Base-by-base conservation (phyloP, 1,140 invertebrate species). In the Aphaenogaster floridana region DNA sequence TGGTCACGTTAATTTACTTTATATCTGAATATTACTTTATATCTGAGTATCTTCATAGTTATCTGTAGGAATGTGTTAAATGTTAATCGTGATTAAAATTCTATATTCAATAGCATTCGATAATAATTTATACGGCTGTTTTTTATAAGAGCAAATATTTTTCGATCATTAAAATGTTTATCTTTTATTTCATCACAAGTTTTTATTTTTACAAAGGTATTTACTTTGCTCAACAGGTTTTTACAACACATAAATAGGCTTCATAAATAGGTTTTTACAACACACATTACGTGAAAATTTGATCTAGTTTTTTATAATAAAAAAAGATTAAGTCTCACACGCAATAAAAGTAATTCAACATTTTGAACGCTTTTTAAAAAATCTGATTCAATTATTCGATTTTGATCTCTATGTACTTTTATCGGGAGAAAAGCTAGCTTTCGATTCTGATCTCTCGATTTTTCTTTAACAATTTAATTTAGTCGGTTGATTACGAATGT, bases 401-500 rank as follows among this genome's bases (percentile, higher is more conserved):
- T 81, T 54, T 28, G 48, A 57, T 57, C 39, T 69, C n/a, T 42
- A 15, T n/a, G 9, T 13, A 48, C 45, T 81, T 45, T 42, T 28
- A 42, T 54, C 13, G 9, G 0, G 1, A 15, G 28, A 3, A 48
- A 61, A 36, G 13, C 11, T 17, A 17, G 42, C 63, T 66, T 17
- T 17, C 78, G 13, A 42, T 28, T 74, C 8, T 36, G 28, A 61
- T 21, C 13, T 36, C 8, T 45, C 61, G 63, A 52, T n/a, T 66
- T 81, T 84, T 28, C 45, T 50, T 50, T 34, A 39, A 50, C 69
- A 50, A 63, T 84, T 61, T 74, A 76, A 84, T 84, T 57, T 61
- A 74, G 13, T 50, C 42, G 17, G 42, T 39, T 74, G 42, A 69
- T 45, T 48, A 83, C 54, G 66, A 74, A 34, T 61, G 42, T 74